phyloP scores from a whole-genome alignment of 2,113 vertebrate species.

The Syrmaticus mikado region DNA sequence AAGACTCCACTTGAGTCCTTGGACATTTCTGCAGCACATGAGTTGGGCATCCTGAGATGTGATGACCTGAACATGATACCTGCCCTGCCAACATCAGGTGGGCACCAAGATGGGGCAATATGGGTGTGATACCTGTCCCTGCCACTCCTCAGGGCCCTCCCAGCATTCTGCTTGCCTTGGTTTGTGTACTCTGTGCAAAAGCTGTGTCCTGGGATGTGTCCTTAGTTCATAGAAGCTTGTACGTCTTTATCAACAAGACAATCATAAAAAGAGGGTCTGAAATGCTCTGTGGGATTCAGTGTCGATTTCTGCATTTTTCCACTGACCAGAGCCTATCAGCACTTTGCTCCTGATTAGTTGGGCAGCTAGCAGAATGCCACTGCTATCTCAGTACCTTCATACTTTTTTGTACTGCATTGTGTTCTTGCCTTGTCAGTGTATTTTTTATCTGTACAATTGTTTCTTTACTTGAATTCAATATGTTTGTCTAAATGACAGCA shows the following conservation, averaged over 20 bases:
- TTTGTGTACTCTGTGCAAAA: not conserved
- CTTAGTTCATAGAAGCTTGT: not conserved
- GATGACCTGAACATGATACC: rapidly evolving
- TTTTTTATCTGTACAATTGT: conserved; percentile 29
- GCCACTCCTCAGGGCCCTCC: not conserved
- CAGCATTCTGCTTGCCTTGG: not conserved
- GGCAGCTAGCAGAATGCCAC: not conserved
- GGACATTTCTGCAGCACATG: rapidly evolving
- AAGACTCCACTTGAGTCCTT: not conserved
- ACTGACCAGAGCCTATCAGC: not conserved
- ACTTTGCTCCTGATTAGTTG: not conserved
- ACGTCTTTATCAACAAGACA: not conserved
- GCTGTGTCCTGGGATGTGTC: not conserved
- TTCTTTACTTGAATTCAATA: not conserved
- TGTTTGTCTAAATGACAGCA: conserved; percentile 29
- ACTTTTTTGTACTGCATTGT: not conserved
- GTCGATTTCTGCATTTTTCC: not conserved
- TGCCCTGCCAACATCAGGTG: rapidly evolving
- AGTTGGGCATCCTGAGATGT: not conserved
- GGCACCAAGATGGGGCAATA: rapidly evolving
- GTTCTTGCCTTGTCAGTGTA: not conserved
- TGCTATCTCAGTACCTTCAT: not conserved
- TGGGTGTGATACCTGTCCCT: rapidly evolving
- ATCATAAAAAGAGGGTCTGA: not conserved
- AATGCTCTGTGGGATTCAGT: not conserved